phyloP scores from a whole-genome alignment of 2,888 invertebrate species.

The Apeira syringaria region DNA sequence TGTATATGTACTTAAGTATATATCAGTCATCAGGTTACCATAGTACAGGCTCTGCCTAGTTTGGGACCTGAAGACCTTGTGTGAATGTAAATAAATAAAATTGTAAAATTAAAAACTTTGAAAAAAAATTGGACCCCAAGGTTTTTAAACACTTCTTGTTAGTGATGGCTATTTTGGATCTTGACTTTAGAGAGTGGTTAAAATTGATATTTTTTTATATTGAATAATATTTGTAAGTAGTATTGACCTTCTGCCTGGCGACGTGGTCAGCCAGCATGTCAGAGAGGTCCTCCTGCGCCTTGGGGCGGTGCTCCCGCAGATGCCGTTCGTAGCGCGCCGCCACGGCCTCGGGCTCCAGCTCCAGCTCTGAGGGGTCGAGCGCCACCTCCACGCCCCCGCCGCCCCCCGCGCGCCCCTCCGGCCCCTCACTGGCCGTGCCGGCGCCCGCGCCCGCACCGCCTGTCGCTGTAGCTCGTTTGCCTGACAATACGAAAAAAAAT shows the following conservation, averaged over 20 bases:
- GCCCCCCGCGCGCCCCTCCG: constrained; percentile 40
- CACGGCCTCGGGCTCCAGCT: constrained; percentile 98
- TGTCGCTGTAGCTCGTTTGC: constrained; percentile 46
- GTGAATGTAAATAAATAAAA: too few species aligned
- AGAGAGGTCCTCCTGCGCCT: constrained; percentile 95
- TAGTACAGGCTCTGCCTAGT: too few species aligned
- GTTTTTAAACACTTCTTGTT: too few species aligned
- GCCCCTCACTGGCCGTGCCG: constrained; percentile 40
- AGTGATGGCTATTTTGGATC: too few species aligned
- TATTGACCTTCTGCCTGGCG: constrained; percentile 97
- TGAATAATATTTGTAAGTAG: too few species aligned
- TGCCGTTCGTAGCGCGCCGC: constrained; percentile 98
- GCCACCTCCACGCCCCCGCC: constrained; percentile 96
- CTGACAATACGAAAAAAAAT: constrained; percentile 29
- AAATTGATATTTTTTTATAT: too few species aligned
- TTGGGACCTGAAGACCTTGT: too few species aligned
- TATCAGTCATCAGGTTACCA: too few species aligned
- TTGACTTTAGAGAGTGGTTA: too few species aligned
- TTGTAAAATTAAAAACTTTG: too few species aligned
- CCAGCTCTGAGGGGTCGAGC: constrained; percentile 98
- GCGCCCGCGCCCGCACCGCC: constrained; percentile 41
- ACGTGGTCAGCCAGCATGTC: constrained; percentile 99
- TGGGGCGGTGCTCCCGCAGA: constrained; percentile 94
- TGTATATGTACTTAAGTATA: too few species aligned
- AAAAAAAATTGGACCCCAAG: too few species aligned